Conservation (phyloP, 2,888 invertebrate species). For the Amphipyra berbera region DNA sequence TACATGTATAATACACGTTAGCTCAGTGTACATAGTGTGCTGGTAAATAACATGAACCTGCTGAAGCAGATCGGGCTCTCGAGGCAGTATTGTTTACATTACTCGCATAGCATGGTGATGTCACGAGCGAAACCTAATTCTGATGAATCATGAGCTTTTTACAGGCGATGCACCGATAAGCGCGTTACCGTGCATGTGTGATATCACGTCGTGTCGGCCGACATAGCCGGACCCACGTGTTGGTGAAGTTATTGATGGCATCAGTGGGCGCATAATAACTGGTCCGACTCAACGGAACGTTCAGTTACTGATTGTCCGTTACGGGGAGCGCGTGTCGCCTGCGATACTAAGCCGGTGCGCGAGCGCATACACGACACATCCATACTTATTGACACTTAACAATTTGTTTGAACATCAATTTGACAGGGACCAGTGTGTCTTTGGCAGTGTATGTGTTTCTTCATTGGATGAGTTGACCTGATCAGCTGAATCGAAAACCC, state of each 20-base stretch:
- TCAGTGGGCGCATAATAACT: conserved; percentile 89
- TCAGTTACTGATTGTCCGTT: conserved; percentile 86
- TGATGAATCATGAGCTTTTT: conserved; percentile 87
- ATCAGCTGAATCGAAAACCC: conserved; percentile 73
- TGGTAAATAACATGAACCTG: conserved; percentile 45
- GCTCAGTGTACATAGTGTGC: conserved; percentile 30
- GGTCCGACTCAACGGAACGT: conserved; percentile 78
- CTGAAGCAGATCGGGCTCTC: conserved; percentile 50
- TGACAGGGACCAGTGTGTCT: conserved; percentile 72
- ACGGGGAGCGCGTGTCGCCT: conserved; percentile 81
- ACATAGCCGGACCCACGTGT: conserved; percentile 84
- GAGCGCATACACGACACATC: conserved; percentile 79
- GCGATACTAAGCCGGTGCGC: conserved; percentile 75
- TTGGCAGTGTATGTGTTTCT: conserved; percentile 76
- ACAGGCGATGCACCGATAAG: conserved; percentile 87
- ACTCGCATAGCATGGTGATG: conserved; percentile 80
- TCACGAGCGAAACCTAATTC: conserved; percentile 84
- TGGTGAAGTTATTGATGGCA: conserved; percentile 83
- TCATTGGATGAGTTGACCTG: conserved; percentile 73
- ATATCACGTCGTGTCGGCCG: conserved; percentile 69
- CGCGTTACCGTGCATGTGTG: conserved; percentile 75
- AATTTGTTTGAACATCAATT: conserved; percentile 66
- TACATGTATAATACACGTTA: conserved; percentile 41
- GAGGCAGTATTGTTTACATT: conserved; percentile 72
- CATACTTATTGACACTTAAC: conserved; percentile 67